phyloP scores from a whole-genome alignment of 2,888 invertebrate genomes.

The Apamea anceps region DNA sequence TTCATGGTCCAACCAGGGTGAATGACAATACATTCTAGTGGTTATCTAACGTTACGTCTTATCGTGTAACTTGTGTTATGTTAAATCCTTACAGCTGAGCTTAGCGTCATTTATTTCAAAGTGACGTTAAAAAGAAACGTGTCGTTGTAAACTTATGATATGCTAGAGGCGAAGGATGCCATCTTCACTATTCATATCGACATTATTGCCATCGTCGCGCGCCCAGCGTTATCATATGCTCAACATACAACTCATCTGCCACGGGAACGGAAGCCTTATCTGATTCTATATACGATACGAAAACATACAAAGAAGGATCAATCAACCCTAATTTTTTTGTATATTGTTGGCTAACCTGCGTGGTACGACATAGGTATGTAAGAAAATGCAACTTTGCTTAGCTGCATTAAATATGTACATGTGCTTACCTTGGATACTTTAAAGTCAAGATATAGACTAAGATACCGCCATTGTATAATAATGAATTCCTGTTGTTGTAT shows the following conservation, averaged over 20 bases:
- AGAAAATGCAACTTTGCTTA: constrained; percentile 30
- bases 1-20: constrained; percentile 75
- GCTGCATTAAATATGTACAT: constrained; percentile 31
- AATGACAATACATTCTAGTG: constrained; percentile 56
- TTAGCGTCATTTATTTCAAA: constrained; percentile 32
- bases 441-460: constrained; percentile 39
- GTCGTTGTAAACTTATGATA: constrained; percentile 33
- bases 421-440: constrained; percentile 56
- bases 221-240: constrained; percentile 71
- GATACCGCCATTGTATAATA: constrained; percentile 46
- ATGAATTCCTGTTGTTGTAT: constrained; percentile 36
- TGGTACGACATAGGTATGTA: constrained; percentile 20
- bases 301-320: constrained; percentile 51
- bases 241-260: constrained; percentile 71
- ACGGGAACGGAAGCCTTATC: constrained; percentile 66
- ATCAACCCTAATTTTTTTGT: constrained; percentile 22
- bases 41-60: constrained; percentile 23
- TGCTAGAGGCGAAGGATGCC: constrained; percentile 52
- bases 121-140: constrained; percentile 35
- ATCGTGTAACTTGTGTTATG: neutral
- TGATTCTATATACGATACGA: constrained; percentile 70
- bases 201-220: constrained; percentile 69
- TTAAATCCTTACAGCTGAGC: neutral
- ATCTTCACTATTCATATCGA: constrained; percentile 72
- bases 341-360: constrained; percentile 2